Percentiles rank a stretch among this genome's conserved stretches.
These are phyloP conservation scores for Amblyteles armatorius DNA, from an alignment of 2,888 invertebrate genomes.

Conservation along the genomic window DNA sequence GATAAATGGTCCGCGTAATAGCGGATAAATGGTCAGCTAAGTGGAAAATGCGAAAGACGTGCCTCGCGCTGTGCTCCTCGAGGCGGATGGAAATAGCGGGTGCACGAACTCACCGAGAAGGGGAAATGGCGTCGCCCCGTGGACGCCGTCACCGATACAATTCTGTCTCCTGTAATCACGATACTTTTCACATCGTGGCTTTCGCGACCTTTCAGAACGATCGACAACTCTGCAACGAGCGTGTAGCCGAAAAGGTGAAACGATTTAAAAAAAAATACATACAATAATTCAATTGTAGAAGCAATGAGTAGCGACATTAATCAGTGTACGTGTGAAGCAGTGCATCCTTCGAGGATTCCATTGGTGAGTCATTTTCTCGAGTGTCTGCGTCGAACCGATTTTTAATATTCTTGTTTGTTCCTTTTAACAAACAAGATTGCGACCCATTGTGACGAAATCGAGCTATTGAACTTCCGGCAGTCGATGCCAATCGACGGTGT, in stretches of 20 bases:
- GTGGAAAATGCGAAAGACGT: background rate
- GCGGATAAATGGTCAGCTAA: conserved; percentile 2
- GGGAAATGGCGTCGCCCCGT: conserved; percentile 4
- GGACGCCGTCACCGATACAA: background rate
- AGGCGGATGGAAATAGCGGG: background rate
- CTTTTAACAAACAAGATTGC: background rate
- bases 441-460: conserved; percentile 52
- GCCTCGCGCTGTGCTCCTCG: background rate
- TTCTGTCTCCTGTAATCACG: background rate
- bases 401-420: background rate
- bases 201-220: background rate
- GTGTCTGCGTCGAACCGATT: background rate
- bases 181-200: background rate
- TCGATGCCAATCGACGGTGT: conserved; percentile 68
- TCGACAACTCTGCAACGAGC: background rate
- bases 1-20: conserved; percentile 2
- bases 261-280: background rate
- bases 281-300: background rate
- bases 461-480: conserved; percentile 46
- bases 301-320: too few species aligned
- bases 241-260: background rate
- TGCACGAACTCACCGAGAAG: background rate
- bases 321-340: too few species aligned
- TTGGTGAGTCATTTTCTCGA: background rate
- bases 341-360: background rate